Conservation (phyloP, 2,888 invertebrate genomes). For the Agrilus biguttatus region DNA sequence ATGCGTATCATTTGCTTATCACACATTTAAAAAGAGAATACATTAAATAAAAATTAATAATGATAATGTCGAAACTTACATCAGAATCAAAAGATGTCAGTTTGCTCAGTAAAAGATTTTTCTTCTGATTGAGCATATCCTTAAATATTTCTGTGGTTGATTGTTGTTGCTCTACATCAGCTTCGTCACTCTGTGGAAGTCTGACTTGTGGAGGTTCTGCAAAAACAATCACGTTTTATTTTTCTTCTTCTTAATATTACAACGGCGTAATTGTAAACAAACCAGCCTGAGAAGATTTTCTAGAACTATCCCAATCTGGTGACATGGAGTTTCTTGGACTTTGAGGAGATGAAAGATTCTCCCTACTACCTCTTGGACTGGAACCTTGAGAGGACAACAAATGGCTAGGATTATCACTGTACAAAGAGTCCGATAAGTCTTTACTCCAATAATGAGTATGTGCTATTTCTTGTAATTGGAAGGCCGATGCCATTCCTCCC, state of each 20-base stretch:
- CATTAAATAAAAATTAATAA: no score
- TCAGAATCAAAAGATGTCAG: conserved; percentile 83
- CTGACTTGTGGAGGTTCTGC: conserved; percentile 46
- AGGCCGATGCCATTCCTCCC: conserved; percentile 95
- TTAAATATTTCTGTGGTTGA: conserved; percentile 86
- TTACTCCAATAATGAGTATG: conserved; percentile 98
- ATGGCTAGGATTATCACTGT: conserved; percentile 24
- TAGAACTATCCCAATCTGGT: conserved; percentile 37
- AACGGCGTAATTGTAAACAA: conserved; percentile 23
- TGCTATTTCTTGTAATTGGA: conserved; percentile 93
- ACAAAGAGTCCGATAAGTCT: conserved; percentile 50
- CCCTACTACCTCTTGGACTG: conserved; percentile 53
- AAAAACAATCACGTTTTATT: conserved; percentile 18
- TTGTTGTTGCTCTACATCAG: conserved; percentile 51
- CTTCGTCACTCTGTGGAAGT: conserved; percentile 41
- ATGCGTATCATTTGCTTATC: no score
- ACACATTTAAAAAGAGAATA: no score
- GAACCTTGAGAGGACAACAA: conserved; percentile 35
- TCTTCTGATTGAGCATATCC: conserved; percentile 85
- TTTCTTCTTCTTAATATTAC: conserved; percentile 18
- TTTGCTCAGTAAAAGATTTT: conserved; percentile 73
- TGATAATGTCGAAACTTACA: conserved; percentile 41
- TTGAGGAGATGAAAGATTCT: conserved; percentile 51
- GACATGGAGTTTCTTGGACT: conserved; percentile 42
- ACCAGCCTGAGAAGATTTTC: conserved; percentile 56